Evolutionary conservation across 2,888 invertebrate genomes (phyloP).

Genomic region (Anthrax anthrax): DNA sequence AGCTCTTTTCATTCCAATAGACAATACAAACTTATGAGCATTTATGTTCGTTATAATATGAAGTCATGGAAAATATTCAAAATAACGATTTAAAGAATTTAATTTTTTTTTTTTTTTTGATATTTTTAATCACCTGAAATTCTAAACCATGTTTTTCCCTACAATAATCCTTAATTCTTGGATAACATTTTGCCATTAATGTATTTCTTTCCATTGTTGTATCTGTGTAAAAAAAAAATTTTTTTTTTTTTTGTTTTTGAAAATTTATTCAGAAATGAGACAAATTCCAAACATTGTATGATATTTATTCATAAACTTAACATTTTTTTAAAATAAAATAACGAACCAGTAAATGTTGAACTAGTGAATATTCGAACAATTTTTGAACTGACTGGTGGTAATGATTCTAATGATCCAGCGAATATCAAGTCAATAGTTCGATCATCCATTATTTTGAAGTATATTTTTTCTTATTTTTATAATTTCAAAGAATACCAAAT

Average conservation of each 20-base stretch:
- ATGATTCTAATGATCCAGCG: constrained; percentile 67
- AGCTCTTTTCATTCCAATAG: no score
- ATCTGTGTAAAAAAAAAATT: constrained; percentile 53
- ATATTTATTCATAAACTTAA: no score
- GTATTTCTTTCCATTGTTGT: constrained; percentile 96
- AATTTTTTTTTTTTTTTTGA: no score
- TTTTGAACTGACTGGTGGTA: constrained; percentile 94
- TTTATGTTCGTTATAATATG: no score
- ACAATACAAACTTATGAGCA: no score
- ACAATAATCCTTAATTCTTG: constrained; percentile 91
- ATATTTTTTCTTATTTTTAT: neutral
- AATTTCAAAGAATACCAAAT: neutral
- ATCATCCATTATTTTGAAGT: constrained; percentile 74
- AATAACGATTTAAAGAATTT: no score
- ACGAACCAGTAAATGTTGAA: constrained; percentile 90
- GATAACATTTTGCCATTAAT: constrained; percentile 95
- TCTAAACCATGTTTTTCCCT: constrained; percentile 93
- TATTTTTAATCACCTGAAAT: constrained; percentile 85
- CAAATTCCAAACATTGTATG: no score
- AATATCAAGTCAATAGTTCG: constrained; percentile 82
- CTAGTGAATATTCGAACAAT: constrained; percentile 97
- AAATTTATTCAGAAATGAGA: no score
- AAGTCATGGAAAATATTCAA: no score
- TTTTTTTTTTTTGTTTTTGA: no score
- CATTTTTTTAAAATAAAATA: no score